These are phyloP conservation scores for Temnothorax ravouxi DNA, from an alignment of 2,888 invertebrate genomes.

Conservation along the genomic window DNA sequence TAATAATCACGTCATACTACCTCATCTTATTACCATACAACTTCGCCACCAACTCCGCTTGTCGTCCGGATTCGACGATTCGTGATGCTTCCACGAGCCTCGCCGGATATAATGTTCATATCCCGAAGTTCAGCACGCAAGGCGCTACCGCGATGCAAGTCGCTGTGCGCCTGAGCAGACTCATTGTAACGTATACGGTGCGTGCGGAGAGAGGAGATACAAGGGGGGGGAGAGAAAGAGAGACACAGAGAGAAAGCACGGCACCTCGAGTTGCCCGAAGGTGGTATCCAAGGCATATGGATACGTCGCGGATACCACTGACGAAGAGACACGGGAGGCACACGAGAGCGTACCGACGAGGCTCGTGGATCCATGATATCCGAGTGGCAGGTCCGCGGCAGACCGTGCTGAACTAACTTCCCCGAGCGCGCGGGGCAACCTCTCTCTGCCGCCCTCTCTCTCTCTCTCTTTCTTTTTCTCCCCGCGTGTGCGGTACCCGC, in stretches of 20 bases:
- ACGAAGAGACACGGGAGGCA: conserved; percentile 25
- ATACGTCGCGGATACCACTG: conserved; percentile 27
- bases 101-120: conserved; percentile 44
- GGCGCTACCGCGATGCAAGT: conserved; percentile 11
- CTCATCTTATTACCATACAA: background rate
- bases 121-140: conserved; percentile 45
- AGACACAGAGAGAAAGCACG: conserved; percentile 39
- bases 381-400: conserved; percentile 25
- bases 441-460: conserved; percentile 26
- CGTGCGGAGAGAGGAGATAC: conserved; percentile 24
- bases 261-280: conserved; percentile 32
- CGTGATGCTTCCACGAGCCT: conserved; percentile 31
- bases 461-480: conserved; percentile 13
- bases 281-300: conserved; percentile 19
- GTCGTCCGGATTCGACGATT: conserved; percentile 39
- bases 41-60: background rate
- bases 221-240: background rate
- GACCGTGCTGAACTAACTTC: conserved; percentile 31
- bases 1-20: conserved; percentile 6
- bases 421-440: conserved; percentile 43
- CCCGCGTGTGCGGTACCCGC: conserved; percentile 73
- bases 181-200: conserved; percentile 37
- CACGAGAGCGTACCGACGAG: conserved; percentile 15
- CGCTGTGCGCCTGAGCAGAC: background rate
- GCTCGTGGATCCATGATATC: conserved; percentile 44